Percentiles rank a stretch among this genome's conserved stretches.
phyloP scores from a whole-genome alignment of 1,140 invertebrate species.

The Drosophila arizonae region DNA sequence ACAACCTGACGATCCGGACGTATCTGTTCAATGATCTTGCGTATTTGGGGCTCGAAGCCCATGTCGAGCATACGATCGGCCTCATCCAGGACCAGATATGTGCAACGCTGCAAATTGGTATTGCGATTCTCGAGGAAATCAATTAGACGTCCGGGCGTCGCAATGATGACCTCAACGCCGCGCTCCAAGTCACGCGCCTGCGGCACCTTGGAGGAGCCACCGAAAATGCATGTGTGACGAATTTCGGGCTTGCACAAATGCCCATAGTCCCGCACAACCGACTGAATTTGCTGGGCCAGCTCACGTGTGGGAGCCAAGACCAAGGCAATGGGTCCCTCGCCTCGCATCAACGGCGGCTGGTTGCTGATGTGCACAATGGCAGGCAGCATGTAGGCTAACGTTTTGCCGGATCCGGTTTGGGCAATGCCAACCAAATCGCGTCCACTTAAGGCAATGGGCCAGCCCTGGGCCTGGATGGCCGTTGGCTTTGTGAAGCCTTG shows the following conservation, averaged over 20 bases:
- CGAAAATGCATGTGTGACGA: constrained; percentile 97
- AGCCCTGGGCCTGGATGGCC: constrained; percentile 93
- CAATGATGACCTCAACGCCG: constrained; percentile 96
- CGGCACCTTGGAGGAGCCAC: constrained; percentile 97
- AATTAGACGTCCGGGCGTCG: constrained; percentile 97
- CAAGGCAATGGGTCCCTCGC: constrained; percentile 96
- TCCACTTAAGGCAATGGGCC: constrained; percentile 96
- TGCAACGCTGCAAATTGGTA: constrained; percentile 94
- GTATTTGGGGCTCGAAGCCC: constrained; percentile 99
- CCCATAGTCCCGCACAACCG: constrained; percentile 96
- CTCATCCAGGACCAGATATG: constrained; percentile 98
- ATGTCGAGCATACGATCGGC: constrained; percentile 95
- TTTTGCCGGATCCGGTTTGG: constrained; percentile 96
- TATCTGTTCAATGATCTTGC: constrained; percentile 98
- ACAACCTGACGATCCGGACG: constrained; percentile 96
- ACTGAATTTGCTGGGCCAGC: constrained; percentile 98
- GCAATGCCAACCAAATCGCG: constrained; percentile 97
- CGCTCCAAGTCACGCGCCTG: constrained; percentile 96
- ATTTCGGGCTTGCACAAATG: constrained; percentile 88
- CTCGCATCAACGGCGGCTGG: constrained; percentile 87
- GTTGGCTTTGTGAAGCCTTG: constrained; percentile 93
- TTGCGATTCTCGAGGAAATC: constrained; percentile 97
- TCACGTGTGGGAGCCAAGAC: constrained; percentile 98
- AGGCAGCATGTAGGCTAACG: constrained; percentile 92
- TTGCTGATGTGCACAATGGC: constrained; percentile 90